Evolutionary conservation across 2,888 invertebrate species (phyloP).

Genomic region (Miltochrista miniata): DNA sequence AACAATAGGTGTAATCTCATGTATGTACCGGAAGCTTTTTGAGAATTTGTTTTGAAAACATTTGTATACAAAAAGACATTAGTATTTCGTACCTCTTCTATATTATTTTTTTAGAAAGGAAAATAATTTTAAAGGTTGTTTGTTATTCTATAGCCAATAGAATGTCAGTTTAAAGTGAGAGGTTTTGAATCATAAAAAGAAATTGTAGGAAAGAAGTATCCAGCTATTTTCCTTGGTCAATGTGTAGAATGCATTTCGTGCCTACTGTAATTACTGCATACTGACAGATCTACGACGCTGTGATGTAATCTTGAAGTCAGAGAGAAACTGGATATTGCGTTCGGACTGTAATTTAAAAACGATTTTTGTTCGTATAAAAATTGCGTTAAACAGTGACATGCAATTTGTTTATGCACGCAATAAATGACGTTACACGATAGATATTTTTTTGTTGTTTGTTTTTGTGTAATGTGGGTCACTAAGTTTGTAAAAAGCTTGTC

Average conservation of each 20-base stretch:
- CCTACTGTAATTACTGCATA: not conserved
- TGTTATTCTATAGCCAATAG: no score
- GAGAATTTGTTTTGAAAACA: no score
- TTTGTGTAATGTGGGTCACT: conserved; percentile 28
- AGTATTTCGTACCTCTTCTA: no score
- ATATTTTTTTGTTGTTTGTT: conserved; percentile 17
- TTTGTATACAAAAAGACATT: no score
- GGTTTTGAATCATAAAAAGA: no score
- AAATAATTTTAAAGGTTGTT: no score
- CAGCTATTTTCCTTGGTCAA: not conserved
- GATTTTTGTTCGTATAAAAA: conserved; percentile 31
- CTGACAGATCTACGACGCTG: conserved; percentile 19
- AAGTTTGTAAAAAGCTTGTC: conserved; percentile 5
- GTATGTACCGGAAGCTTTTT: conserved; percentile 2
- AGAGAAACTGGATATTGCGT: conserved; percentile 38
- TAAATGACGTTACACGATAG: conserved; percentile 20
- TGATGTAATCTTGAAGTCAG: conserved; percentile 27
- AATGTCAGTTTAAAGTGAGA: no score
- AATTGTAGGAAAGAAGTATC: no score
- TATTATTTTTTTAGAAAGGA: no score
- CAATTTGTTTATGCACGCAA: conserved; percentile 38
- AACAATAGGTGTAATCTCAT: conserved; percentile 4
- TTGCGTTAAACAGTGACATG: conserved; percentile 35
- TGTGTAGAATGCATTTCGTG: not conserved
- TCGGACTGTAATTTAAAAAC: conserved; percentile 26